These are phyloP conservation scores for Tetanocera ferruginea DNA, from an alignment of 2,888 invertebrate genomes.

Conservation along the genomic window DNA sequence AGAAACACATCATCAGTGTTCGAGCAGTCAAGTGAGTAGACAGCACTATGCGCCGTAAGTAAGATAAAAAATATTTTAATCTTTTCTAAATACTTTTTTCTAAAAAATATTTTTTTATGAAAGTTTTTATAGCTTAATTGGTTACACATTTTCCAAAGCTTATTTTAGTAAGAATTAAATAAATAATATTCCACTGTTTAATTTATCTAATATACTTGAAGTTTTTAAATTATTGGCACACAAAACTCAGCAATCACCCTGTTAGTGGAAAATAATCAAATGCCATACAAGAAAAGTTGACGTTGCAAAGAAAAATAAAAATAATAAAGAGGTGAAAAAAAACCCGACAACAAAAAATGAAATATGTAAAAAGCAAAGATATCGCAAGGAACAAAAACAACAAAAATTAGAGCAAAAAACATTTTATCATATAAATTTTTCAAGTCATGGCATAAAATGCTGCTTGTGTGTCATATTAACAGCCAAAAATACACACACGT, in stretches of 20 bases:
- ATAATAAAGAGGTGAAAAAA: neutral
- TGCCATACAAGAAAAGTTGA: neutral
- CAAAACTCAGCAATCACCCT: neutral
- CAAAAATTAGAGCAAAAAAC: constrained; percentile 35
- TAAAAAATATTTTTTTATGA: too few relatives aligned
- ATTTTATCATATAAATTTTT: constrained; percentile 21
- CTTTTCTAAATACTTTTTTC: too few relatives aligned
- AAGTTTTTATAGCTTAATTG: too few relatives aligned
- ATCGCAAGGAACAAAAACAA: constrained; percentile 19
- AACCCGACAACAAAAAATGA: constrained; percentile 31
- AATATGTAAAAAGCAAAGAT: neutral
- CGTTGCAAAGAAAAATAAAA: neutral
- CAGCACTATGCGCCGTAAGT: too few relatives aligned
- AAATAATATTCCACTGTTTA: too few relatives aligned
- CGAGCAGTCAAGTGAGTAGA: too few relatives aligned
- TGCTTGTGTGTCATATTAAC: constrained; percentile 32
- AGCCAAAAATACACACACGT: constrained; percentile 36
- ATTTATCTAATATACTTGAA: too few relatives aligned
- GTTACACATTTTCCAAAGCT: too few relatives aligned
- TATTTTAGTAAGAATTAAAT: too few relatives aligned
- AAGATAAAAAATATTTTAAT: too few relatives aligned
- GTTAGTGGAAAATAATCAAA: neutral
- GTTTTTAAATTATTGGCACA: neutral
- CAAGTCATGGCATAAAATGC: constrained; percentile 27
- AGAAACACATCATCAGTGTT: too few relatives aligned